phyloP scores from a whole-genome alignment of 2,797 vertebrate species.

The Pteropus rufus region DNA sequence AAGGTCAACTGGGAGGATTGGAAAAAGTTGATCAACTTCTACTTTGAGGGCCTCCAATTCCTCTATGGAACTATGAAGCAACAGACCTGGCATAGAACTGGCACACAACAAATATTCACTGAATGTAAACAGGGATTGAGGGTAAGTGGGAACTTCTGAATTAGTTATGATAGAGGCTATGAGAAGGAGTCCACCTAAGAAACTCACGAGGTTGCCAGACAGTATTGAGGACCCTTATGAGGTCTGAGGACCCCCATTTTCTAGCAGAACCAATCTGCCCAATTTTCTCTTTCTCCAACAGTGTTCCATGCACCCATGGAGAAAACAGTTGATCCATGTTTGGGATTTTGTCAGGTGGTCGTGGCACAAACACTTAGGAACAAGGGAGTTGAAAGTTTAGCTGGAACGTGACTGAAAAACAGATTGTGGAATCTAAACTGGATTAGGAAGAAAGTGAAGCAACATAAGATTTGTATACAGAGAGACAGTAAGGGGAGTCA shows the following conservation, averaged over 20 bases:
- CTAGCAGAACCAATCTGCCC: not conserved
- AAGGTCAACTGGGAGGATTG: not conserved
- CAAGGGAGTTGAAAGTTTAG: conserved; percentile 24
- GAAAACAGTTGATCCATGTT: not conserved
- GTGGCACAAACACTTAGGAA: not conserved
- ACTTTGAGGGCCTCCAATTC: not conserved
- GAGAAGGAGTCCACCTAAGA: not conserved
- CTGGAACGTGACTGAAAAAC: not conserved
- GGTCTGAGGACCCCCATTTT: not conserved
- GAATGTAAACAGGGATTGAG: not conserved
- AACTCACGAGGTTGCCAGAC: not conserved
- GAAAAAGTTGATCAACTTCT: not conserved
- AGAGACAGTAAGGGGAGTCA: not conserved
- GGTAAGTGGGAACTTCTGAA: not conserved
- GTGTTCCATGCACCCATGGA: not conserved
- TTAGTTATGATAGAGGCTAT: not conserved
- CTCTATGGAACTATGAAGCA: conserved; percentile 3
- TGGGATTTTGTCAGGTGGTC: not conserved
- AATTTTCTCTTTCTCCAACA: conserved; percentile 10
- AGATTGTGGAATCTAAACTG: not conserved
- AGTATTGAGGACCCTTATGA: not conserved
- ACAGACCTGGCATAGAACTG: not conserved
- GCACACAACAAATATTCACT: not conserved
- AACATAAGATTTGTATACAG: not conserved
- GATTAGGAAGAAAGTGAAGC: not conserved